Base-by-base conservation (phyloP, 2,797 vertebrate genomes). In the Dendrocincla fuliginosa region DNA sequence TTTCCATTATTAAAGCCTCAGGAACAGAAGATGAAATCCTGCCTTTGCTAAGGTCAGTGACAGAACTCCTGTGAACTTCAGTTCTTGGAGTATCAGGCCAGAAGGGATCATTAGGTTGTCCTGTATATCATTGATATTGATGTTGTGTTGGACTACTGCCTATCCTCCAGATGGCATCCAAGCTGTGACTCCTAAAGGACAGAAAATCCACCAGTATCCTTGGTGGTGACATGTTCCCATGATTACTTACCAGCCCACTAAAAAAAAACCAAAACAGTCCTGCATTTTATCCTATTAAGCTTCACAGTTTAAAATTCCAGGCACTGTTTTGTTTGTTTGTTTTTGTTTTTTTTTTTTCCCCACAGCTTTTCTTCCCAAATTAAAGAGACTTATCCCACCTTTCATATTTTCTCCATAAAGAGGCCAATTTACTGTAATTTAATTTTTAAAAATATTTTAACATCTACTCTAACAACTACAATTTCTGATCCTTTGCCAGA, bases 1-100 rank as follows among this genome's bases (percentile, higher is more conserved):
- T 53, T 90, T 97, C 67, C 76, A 97, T 97, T 96, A 97, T 96
- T 97, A 94, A 97, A 90, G 84, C 70, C 80, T 84, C 11, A 19
- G 74, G 86, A 97, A 94, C 49, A 92, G 93, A 95, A 90, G 93
- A 67, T 89, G 92, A 95, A 94, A 95, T 94, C 70, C 93, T 92
- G 94, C 81, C 94, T 92, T 52, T 0, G 0, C 57, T 90, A 25
- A 79, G 93, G 80, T 70, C 95, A 82, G 20, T 49, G 60, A 75
- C 84, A 92, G 74, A 89, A 76, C 76, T 93, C 57, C 14, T 0
- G 5, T 74, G 77, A 93, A 88, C 81, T 90, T 73, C 59, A 87
- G 50, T 88, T 95, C 42, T 76, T 37, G 85, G 42, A 81, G 59
- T 78, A 41, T 91, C 57, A 79, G 70, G 70, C 84, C 74, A 88